Conservation (phyloP, 1,140 invertebrate genomes). For the Streblospio benedicti region DNA sequence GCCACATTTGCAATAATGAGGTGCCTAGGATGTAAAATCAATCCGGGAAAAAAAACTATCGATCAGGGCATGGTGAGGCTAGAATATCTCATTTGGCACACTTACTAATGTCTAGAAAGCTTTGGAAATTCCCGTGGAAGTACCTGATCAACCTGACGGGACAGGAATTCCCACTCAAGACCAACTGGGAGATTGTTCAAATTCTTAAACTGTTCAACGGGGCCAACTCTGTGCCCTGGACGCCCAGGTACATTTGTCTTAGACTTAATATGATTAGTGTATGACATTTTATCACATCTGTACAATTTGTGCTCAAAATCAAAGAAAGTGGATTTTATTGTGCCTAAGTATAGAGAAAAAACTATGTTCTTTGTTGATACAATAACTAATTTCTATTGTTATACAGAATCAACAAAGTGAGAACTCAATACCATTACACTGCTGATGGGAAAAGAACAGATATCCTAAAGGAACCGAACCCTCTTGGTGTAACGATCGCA, state of each 20-base stretch:
- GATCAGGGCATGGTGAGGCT: no score
- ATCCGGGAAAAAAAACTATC: no score
- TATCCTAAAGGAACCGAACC: slow-evolving; percentile 2
- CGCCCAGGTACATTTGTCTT: not conserved
- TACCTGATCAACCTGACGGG: slow-evolving; percentile 15
- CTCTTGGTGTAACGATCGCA: slow-evolving; percentile 2
- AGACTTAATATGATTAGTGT: not conserved
- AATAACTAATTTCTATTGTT: not conserved
- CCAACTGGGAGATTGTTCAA: slow-evolving; percentile 12
- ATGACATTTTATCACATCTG: slow-evolving; percentile 7
- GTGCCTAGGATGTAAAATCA: no score
- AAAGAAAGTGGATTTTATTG: slow-evolving; percentile 10
- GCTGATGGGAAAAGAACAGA: no score
- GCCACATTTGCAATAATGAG: no score
- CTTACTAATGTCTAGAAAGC: no score
- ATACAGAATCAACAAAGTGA: not conserved
- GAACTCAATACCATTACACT: not conserved
- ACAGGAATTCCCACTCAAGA: slow-evolving; percentile 16
- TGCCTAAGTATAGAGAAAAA: not conserved
- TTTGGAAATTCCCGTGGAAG: slow-evolving; percentile 11
- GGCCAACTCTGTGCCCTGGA: slow-evolving; percentile 2
- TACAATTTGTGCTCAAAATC: not conserved
- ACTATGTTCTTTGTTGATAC: not conserved
- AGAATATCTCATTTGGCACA: no score
- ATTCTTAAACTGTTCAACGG: slow-evolving; percentile 8